These are phyloP conservation scores for Sus scrofa DNA, from an alignment of 2,113 vertebrate genomes.

Conservation along the genomic window DNA sequence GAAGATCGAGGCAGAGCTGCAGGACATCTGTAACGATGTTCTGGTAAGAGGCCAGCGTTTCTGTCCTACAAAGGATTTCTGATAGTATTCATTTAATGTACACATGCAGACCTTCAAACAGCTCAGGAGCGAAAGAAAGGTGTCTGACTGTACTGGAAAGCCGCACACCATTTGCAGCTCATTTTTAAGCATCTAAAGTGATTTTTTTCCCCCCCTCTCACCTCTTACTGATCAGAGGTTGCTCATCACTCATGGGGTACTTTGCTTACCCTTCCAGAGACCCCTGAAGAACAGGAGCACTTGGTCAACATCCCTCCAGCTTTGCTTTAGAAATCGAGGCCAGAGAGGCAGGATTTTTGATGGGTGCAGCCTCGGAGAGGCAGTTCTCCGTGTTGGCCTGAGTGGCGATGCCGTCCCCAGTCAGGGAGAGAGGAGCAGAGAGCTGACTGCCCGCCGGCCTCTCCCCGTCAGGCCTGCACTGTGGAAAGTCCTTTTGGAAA, in stretches of 20 bases:
- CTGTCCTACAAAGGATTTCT: background rate
- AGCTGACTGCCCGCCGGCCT: background rate
- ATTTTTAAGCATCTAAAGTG: background rate
- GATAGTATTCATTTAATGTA: background rate
- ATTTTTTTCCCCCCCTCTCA: background rate
- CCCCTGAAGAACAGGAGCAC: background rate
- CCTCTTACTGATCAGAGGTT: slow-evolving; percentile 13
- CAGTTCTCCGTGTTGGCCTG: background rate
- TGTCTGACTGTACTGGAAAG: slow-evolving; percentile 24
- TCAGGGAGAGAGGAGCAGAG: background rate
- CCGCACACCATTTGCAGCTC: background rate
- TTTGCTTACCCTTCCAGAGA: slow-evolving; percentile 35
- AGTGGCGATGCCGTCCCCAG: background rate
- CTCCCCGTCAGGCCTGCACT: background rate
- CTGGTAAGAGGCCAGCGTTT: slow-evolving; percentile 90
- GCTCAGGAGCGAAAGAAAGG: background rate
- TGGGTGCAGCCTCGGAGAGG: background rate
- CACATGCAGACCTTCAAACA: background rate
- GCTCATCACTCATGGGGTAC: background rate
- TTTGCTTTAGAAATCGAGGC: slow-evolving; percentile 42
- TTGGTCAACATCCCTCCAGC: background rate
- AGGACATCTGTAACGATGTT: slow-evolving; percentile 98
- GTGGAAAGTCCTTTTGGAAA: background rate
- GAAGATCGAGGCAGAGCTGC: slow-evolving; percentile 97
- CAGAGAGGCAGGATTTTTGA: background rate